Conservation (phyloP, 2,113 vertebrate genomes). For the Brachionichthys hirsutus region DNA sequence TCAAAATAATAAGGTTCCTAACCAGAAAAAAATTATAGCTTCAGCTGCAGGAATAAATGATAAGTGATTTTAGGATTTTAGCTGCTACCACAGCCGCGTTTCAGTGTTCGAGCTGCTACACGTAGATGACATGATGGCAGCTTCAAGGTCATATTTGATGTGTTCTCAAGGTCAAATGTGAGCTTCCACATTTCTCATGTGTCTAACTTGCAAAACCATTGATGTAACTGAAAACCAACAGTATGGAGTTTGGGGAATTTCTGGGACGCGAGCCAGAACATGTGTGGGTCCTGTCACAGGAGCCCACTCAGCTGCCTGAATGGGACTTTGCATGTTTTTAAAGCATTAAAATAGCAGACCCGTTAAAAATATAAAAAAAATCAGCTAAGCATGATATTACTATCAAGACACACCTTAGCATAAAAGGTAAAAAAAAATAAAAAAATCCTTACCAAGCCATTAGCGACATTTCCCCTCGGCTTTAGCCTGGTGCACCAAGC, state of each 20-base stretch:
- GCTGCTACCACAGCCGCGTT: too few species aligned
- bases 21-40: too few species aligned
- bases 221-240: slow-evolving; percentile 1
- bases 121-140: too few species aligned
- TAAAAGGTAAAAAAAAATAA: slow-evolving; percentile 2
- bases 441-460: neutral
- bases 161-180: neutral
- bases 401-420: slow-evolving; percentile 8
- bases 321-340: slow-evolving; percentile 6
- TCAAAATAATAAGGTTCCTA: too few species aligned
- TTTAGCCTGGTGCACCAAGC: slow-evolving; percentile 34
- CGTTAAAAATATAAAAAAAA: neutral
- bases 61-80: too few species aligned
- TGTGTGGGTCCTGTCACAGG: slow-evolving; percentile 3
- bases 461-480: neutral
- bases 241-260: slow-evolving; percentile 10
- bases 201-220: slow-evolving; percentile 7
- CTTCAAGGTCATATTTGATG: slow-evolving; percentile 7
- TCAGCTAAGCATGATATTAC: neutral
- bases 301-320: neutral
- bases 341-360: neutral
- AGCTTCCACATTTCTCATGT: slow-evolving; percentile 6
- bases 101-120: too few species aligned
- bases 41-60: too few species aligned
- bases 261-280: slow-evolving; percentile 15